Evolutionary conservation across 2,888 invertebrate genomes (phyloP).

Genomic region (Nymphalis polychloros): DNA sequence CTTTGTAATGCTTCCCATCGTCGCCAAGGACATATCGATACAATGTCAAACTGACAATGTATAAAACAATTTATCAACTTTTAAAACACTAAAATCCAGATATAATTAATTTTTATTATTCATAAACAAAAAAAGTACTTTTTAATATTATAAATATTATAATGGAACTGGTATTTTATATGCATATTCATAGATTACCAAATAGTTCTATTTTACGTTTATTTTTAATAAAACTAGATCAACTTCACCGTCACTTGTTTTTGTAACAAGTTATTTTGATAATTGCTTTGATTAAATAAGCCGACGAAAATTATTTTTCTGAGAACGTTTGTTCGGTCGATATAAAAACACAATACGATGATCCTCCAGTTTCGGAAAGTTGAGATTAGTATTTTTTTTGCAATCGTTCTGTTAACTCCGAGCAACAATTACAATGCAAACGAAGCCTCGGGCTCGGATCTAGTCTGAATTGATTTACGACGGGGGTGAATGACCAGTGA

Average conservation of each 20-base stretch:
- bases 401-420: conserved; percentile 16
- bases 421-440: conserved; percentile 31
- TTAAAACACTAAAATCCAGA: too few species aligned
- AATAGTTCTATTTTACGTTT: too few species aligned
- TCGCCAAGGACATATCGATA: conserved; percentile 23
- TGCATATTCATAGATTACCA: too few species aligned
- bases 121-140: too few species aligned
- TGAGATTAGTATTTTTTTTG: conserved; percentile 33
- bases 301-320: conserved; percentile 12
- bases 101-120: neutral
- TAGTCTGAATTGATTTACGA: conserved; percentile 46
- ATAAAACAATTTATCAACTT: too few species aligned
- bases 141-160: too few species aligned
- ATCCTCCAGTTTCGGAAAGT: conserved; percentile 12
- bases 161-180: too few species aligned
- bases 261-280: neutral
- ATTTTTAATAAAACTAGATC: too few species aligned
- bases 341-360: conserved; percentile 11
- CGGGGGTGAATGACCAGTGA: conserved; percentile 45
- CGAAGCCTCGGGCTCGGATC: conserved; percentile 39
- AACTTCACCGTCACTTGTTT: too few species aligned
- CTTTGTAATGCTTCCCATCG: conserved; percentile 34
- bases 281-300: neutral
- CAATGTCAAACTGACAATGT: too few species aligned
- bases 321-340: conserved; percentile 10